These are phyloP conservation scores for Agriopis marginaria DNA, from an alignment of 2,888 invertebrate genomes.

Conservation along the genomic window DNA sequence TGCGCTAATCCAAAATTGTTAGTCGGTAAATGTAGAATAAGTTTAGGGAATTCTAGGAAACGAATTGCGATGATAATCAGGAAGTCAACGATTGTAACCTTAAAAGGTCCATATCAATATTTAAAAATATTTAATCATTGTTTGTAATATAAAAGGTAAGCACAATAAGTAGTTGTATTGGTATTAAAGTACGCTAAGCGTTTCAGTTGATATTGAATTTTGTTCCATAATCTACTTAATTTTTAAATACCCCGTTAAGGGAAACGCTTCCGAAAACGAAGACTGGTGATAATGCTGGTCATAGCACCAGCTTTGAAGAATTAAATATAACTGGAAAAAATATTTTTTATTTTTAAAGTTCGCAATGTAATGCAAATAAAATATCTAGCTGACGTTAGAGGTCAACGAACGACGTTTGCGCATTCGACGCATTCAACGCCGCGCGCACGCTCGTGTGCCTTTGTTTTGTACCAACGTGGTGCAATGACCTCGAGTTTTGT, in stretches of 20 bases:
- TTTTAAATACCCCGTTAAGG: background rate
- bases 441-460: too few species aligned
- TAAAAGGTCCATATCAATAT: conserved; percentile 86
- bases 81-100: conserved; percentile 79
- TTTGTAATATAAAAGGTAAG: conserved; percentile 78
- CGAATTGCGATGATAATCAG: conserved; percentile 65
- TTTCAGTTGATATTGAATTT: conserved; percentile 60
- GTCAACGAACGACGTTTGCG: too few species aligned
- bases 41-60: conserved; percentile 70
- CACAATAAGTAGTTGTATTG: conserved; percentile 84
- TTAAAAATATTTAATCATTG: conserved; percentile 83
- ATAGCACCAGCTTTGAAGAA: too few species aligned
- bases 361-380: too few species aligned
- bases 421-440: too few species aligned
- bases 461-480: too few species aligned
- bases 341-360: too few species aligned
- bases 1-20: conserved; percentile 69
- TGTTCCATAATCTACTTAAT: conserved; percentile 20
- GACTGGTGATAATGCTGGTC: too few species aligned
- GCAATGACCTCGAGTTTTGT: too few species aligned
- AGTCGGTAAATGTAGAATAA: conserved; percentile 71
- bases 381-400: too few species aligned
- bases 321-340: too few species aligned
- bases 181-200: conserved; percentile 74
- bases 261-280: too few species aligned